Evolutionary conservation across 2,113 vertebrate genomes (phyloP).

Genomic region (Castor canadensis): DNA sequence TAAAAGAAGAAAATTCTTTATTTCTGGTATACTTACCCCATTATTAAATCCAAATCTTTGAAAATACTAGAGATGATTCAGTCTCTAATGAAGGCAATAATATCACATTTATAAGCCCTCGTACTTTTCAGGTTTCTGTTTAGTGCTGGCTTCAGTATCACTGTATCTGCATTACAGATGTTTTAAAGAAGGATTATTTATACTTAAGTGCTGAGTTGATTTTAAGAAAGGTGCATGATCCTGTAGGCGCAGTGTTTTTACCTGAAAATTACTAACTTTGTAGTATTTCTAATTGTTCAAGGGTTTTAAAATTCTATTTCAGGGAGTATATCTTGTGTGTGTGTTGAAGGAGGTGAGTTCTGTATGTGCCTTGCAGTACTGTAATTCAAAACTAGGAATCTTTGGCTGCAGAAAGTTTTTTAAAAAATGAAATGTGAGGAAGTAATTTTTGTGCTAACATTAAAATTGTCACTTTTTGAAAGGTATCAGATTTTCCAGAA

Average conservation of each 20-base stretch:
- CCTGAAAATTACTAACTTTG: conserved; percentile 82
- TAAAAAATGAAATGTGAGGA: conserved; percentile 74
- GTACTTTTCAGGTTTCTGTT: conserved; percentile 72
- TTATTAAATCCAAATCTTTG: conserved; percentile 69
- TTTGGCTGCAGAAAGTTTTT: conserved; percentile 80
- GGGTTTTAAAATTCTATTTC: conserved; percentile 85
- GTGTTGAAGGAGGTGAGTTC: conserved; percentile 81
- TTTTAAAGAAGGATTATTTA: conserved; percentile 75
- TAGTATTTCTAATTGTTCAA: conserved; percentile 86
- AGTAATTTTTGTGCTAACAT: conserved; percentile 78
- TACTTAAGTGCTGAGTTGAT: conserved; percentile 80
- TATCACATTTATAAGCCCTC: conserved; percentile 74
- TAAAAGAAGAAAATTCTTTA: conserved; percentile 43
- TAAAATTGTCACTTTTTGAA: conserved; percentile 78
- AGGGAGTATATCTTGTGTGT: conserved; percentile 86
- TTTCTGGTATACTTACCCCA: conserved; percentile 41
- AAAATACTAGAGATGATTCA: conserved; percentile 72
- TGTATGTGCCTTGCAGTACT: conserved; percentile 90
- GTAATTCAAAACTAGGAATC: conserved; percentile 79
- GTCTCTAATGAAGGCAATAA: conserved; percentile 86
- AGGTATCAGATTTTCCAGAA: conserved; percentile 78
- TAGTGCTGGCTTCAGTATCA: conserved; percentile 63
- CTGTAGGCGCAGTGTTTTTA: conserved; percentile 82
- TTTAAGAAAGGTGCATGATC: conserved; percentile 82
- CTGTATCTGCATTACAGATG: conserved; percentile 75